Conservation (phyloP, 2,797 vertebrate species). For the Geotrypetes seraphini region DNA sequence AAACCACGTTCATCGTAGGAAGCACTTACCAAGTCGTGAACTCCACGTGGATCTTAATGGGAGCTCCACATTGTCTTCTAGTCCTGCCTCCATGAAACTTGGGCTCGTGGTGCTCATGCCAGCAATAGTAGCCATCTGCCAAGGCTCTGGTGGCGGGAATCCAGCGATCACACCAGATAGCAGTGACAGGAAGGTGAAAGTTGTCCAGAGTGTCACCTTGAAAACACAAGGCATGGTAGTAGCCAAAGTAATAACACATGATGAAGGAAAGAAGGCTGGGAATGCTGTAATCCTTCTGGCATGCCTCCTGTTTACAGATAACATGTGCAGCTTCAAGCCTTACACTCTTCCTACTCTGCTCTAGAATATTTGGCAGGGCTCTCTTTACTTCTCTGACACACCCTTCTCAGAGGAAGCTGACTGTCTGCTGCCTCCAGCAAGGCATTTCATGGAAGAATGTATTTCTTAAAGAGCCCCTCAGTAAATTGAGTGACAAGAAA, state of each 20-base stretch:
- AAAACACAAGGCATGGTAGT: constrained; percentile 1
- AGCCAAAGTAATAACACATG: neutral
- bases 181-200: constrained; percentile 32
- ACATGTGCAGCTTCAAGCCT: too few relatives aligned
- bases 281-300: too few relatives aligned
- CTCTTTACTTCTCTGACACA: too few relatives aligned
- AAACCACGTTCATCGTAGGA: neutral
- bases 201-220: constrained; percentile 33
- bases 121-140: neutral
- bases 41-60: neutral
- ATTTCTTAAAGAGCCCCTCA: too few relatives aligned
- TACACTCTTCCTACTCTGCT: too few relatives aligned
- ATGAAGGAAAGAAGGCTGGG: too few relatives aligned
- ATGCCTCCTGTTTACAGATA: too few relatives aligned
- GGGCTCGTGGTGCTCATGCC: constrained; percentile 5
- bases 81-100: neutral
- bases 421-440: too few relatives aligned
- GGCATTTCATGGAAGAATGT: too few relatives aligned
- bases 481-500: too few relatives aligned
- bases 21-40: neutral
- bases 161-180: constrained; percentile 30
- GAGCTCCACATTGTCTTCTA: neutral
- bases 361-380: too few relatives aligned
- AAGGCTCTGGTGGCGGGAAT: constrained; percentile 2
- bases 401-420: too few relatives aligned